phyloP scores from a whole-genome alignment of 2,113 vertebrate species.

The Phrynocephalus versicolor region DNA sequence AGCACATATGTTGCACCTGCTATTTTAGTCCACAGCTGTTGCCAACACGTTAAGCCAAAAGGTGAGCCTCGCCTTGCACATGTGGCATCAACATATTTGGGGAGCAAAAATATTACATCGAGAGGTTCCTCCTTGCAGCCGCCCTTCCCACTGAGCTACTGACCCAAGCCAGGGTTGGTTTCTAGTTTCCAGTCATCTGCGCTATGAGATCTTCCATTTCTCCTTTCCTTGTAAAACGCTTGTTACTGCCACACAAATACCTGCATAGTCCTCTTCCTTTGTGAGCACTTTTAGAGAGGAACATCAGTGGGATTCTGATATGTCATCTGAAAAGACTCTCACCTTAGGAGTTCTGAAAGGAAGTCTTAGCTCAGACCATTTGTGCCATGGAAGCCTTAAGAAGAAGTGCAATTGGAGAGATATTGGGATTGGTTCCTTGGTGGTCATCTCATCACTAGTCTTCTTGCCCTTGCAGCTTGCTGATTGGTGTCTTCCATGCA shows the following conservation, averaged over 20 bases:
- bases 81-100: not conserved
- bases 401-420: not conserved
- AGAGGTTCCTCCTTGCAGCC: not conserved
- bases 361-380: not conserved
- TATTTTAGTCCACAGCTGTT: too few species aligned
- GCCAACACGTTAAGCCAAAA: not conserved
- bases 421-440: not conserved
- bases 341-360: not conserved
- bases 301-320: too few species aligned
- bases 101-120: not conserved
- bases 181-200: not conserved
- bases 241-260: too few species aligned
- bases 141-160: too few species aligned
- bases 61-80: not conserved
- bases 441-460: not conserved
- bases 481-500: not conserved
- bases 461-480: not conserved
- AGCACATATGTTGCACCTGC: not conserved
- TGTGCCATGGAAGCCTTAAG: not conserved
- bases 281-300: too few species aligned
- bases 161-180: too few species aligned
- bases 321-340: not conserved
- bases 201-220: not conserved
- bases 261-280: too few species aligned
- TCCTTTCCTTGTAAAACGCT: not conserved